Base-by-base conservation (phyloP, 2,113 vertebrate genomes). In the Oryzias curvinotus region DNA sequence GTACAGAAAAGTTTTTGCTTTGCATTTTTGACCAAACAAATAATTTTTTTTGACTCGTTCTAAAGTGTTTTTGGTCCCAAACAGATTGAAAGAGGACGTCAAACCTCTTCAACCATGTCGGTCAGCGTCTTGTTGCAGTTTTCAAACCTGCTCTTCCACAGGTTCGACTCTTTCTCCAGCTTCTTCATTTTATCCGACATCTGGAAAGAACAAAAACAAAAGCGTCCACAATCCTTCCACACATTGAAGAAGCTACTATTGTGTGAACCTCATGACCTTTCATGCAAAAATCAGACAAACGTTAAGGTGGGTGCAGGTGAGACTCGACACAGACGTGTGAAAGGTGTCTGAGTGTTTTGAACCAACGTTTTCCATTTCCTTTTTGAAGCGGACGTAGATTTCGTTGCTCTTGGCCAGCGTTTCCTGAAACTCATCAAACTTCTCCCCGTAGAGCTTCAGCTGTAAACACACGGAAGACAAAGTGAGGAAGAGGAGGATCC, bases 151-250 rank as follows among this genome's bases (percentile, higher is more conserved):
- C 91, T 90, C 90, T 94, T 98, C 97, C 97, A 99, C 0, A 93
- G 88, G 71, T 88, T 92, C 0, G 96, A 96, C 73, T 99, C 97
- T 60, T 96, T 97, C 68, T 99, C 97, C 83, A 98, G 51, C 57
- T 94, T 98, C 85, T 96, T 97, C 93, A 98, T 98, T 89, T 97
- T 99, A 56, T 94, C 95, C 21, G 95, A 93, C 92, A 98, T 98
- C 97, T 99, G 61, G 14, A n/a, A 43, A 3, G 63, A 1, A 16
- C 3, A 57, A 43, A 15, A 0, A 58, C 7, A 5, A n/a, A 47
- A 0, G 17, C 18, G 7, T 48, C 47, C 14, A 36, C 26, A 28
- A 7, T 28, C 26, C 26, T 28, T 28, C 21, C 2, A 23, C 21
- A 23, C 21, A 23, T 3, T 23, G 21, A 23, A 23, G 21, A 23